Conservation (phyloP, 2,888 invertebrate species). For the Lingula anatina region DNA sequence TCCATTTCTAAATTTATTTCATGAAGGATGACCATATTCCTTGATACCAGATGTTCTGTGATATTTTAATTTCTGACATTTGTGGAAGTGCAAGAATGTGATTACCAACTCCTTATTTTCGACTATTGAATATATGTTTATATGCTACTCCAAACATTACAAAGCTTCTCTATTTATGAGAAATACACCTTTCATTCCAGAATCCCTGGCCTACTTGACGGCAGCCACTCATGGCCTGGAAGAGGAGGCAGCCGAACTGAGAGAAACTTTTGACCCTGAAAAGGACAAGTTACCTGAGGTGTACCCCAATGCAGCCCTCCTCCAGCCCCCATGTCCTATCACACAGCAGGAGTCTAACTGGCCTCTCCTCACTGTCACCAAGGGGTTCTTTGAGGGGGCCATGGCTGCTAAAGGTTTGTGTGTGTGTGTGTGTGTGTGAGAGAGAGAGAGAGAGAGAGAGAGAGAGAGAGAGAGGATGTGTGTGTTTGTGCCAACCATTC, state of each 20-base stretch:
- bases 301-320: conserved; percentile 68
- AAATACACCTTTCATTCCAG: too few species aligned
- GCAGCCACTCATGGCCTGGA: conserved; percentile 85
- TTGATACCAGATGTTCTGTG: too few species aligned
- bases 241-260: conserved; percentile 71
- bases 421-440: too few species aligned
- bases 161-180: too few species aligned
- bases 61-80: too few species aligned
- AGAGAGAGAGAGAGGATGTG: too few species aligned
- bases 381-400: conserved; percentile 57
- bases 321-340: conserved; percentile 86
- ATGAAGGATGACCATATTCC: neutral
- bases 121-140: too few species aligned
- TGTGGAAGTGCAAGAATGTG: too few species aligned
- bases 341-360: conserved; percentile 89
- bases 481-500: too few species aligned
- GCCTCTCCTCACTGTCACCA: conserved; percentile 90
- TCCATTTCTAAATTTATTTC: conserved; percentile 1
- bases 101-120: too few species aligned
- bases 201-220: conserved; percentile 81
- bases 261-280: conserved; percentile 62
- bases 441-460: too few species aligned
- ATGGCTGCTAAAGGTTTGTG: conserved; percentile 56
- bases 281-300: conserved; percentile 62
- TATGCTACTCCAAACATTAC: too few species aligned